A percentile compares a stretch with the other conserved stretches of the same genome.
These are phyloP conservation scores for Takifugu bimaculatus DNA, from an alignment of 2,113 vertebrate species.

Conservation along the genomic window DNA sequence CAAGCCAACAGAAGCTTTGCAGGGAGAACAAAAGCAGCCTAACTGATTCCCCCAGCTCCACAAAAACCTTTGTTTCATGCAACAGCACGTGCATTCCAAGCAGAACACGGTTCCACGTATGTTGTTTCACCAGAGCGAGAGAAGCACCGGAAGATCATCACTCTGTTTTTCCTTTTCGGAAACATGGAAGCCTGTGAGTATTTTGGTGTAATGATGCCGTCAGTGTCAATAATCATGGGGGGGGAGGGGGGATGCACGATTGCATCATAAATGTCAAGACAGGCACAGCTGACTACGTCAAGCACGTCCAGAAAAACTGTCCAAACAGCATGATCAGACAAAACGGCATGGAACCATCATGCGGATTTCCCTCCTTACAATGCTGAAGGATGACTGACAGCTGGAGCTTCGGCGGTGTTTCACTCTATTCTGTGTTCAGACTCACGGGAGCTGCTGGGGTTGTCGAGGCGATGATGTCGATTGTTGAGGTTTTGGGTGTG, in stretches of 20 bases:
- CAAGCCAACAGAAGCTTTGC: conserved; percentile 58
- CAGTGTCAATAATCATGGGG: conserved; percentile 11
- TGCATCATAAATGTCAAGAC: conserved; percentile 43
- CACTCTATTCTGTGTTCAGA: not conserved
- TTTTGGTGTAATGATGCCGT: conserved; percentile 6
- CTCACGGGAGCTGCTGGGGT: conserved; percentile 11
- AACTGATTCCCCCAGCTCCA: conserved; percentile 42
- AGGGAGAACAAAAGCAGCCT: conserved; percentile 56
- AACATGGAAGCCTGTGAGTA: conserved; percentile 3
- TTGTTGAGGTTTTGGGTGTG: too few relatives aligned
- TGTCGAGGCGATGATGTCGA: too few relatives aligned
- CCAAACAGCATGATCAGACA: conserved; percentile 27
- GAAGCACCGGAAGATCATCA: conserved; percentile 7
- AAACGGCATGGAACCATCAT: conserved; percentile 16
- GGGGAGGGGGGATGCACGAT: not conserved
- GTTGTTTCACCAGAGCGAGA: conserved; percentile 14
- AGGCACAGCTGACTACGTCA: conserved; percentile 21
- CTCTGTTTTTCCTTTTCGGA: not conserved
- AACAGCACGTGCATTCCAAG: conserved; percentile 25
- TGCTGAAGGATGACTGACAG: conserved; percentile 13
- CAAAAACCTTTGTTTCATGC: conserved; percentile 48
- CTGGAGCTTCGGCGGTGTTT: not conserved
- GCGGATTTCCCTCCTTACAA: conserved; percentile 15
- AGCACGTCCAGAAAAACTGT: conserved; percentile 18
- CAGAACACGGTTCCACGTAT: conserved; percentile 32